Evolutionary conservation across 2,888 invertebrate species (phyloP), one percentile per base, ranked within the genome.

Genomic region (Aleiodes testaceus): DNA sequence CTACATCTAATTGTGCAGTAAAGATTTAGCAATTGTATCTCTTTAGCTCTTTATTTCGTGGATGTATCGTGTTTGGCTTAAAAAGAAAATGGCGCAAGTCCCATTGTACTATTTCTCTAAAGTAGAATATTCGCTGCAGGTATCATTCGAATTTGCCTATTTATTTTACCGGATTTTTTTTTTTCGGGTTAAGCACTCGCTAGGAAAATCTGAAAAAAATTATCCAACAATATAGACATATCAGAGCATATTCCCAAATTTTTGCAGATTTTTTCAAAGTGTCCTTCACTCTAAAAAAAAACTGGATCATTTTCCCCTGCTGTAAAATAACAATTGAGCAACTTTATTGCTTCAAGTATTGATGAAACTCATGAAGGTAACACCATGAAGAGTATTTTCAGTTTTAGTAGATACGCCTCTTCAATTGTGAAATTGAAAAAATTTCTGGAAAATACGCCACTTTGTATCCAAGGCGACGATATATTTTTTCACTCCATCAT

Each of bases 1-100:
- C 6, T n/a, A 18, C 18, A 20, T 18, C 42, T 61, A 63, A 61
- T 66, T 66, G 67, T 66, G 55, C 63, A 52, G 66, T 71, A 66
- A 71, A 66, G 50, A 52, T 66, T 59, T 59, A 63, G 63, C 63
- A 63, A 63, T 63, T 45, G 20, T 45, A 63, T 63, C 44, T 45
- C 44, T 63, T 45, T 22, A n/a, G 22, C 20, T 22, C 22, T 44
- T 45, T 45, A 63, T 45, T 45, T 63, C 44, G 42, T 42, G 14
- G 18, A 42, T 16, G 18, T 63, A 20, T 63, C 26, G 12, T 45
- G n/a, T n/a, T n/a, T 14, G 45, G 4, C 14, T 45, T 2, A 26
- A 5, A 26, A 26, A 26, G 4, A 26, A 26, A 26, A 5, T 26
- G 26, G 26, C 3, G 26, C 26, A 26, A 26, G n/a, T 45, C 4